These are phyloP conservation scores for Yponomeuta malinellus DNA, from an alignment of 2,888 invertebrate genomes.

Conservation along the genomic window DNA sequence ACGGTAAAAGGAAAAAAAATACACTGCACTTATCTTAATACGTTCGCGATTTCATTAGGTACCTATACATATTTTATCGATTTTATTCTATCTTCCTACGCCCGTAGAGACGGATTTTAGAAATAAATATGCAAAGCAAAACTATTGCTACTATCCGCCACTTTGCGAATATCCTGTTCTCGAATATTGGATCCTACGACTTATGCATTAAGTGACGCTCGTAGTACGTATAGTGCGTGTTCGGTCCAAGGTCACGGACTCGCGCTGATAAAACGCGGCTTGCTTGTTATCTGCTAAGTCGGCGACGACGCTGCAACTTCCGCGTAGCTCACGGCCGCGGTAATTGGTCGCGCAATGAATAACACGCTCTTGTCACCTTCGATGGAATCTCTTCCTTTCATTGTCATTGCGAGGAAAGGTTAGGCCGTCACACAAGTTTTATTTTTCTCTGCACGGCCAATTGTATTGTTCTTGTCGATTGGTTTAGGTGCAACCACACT, in stretches of 20 bases:
- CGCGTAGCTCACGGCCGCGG: slow-evolving; percentile 57
- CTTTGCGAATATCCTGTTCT: no score
- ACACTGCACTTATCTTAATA: no score
- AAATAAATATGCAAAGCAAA: not conserved
- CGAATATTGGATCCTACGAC: not conserved
- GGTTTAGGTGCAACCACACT: no score
- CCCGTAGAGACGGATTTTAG: no score
- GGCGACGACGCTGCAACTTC: slow-evolving; percentile 45
- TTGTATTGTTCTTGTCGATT: not conserved
- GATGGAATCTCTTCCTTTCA: not conserved
- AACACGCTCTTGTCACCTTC: slow-evolving; percentile 21
- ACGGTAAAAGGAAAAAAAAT: no score
- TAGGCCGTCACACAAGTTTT: not conserved
- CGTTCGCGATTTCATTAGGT: no score
- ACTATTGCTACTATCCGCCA: not conserved
- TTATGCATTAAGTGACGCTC: not conserved
- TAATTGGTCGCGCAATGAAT: slow-evolving; percentile 42
- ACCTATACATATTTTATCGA: no score
- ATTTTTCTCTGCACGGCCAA: not conserved
- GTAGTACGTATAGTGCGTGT: slow-evolving; percentile 21
- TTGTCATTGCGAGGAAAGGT: not conserved
- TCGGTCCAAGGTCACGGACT: slow-evolving; percentile 51
- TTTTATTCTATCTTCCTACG: no score
- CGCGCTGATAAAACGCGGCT: slow-evolving; percentile 54
- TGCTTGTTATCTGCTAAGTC: slow-evolving; percentile 61